phyloP scores from a whole-genome alignment of 2,888 invertebrate species.

The Aphidius colemani region DNA sequence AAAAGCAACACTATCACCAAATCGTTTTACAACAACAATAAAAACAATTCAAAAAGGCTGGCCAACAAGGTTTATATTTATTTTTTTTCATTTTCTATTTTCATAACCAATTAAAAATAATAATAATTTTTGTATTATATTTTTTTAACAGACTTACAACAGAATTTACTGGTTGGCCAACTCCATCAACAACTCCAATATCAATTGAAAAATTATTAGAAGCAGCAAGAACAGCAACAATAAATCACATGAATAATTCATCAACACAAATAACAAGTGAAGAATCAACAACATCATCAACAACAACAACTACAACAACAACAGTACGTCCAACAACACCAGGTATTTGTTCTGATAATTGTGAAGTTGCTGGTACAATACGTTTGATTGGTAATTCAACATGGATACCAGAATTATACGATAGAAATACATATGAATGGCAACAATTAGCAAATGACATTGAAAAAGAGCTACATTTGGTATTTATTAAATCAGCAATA shows the following conservation, averaged over 20 bases:
- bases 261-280: slow-evolving; percentile 60
- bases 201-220: slow-evolving; percentile 82
- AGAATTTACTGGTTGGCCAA: slow-evolving; percentile 91
- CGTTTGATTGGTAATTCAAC: slow-evolving; percentile 74
- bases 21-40: slow-evolving; percentile 54
- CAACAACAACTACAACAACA: slow-evolving; percentile 72
- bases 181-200: slow-evolving; percentile 83
- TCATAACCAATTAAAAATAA: not conserved
- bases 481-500: slow-evolving; percentile 76
- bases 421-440: slow-evolving; percentile 87
- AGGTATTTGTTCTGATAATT: slow-evolving; percentile 76
- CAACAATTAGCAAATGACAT: slow-evolving; percentile 81
- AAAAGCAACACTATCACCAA: slow-evolving; percentile 66
- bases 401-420: slow-evolving; percentile 85
- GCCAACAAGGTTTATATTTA: slow-evolving; percentile 68
- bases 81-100: not conserved
- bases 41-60: slow-evolving; percentile 84
- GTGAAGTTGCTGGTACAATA: slow-evolving; percentile 85
- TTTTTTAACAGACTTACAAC: slow-evolving; percentile 72
- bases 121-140: not conserved
- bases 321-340: slow-evolving; percentile 76
- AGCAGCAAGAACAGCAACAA: slow-evolving; percentile 68
- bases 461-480: slow-evolving; percentile 79
- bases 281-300: slow-evolving; percentile 67
- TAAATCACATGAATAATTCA: slow-evolving; percentile 62